Evolutionary conservation across 2,888 invertebrate species (phyloP), one percentile per base, ranked within the genome.

Genomic region (Caenorhabditis doughertyi): DNA sequence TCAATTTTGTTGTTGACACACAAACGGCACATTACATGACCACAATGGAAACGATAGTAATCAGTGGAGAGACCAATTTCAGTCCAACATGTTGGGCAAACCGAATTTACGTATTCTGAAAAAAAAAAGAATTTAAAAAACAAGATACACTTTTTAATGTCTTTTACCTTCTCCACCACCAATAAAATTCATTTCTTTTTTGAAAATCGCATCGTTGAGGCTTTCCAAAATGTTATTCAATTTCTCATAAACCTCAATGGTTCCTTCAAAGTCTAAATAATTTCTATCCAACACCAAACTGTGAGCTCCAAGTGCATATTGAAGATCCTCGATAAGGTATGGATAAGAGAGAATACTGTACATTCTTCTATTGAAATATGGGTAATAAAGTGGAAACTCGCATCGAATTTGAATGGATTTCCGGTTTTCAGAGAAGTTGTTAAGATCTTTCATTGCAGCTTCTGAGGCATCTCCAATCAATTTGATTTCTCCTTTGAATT

Each of bases 31-130:
- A 76, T 51, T 0, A n/a, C 13, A 51, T 76, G 76, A 11, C 76
- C 76, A 21, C 76, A 76, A 2, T 60, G 29, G 21, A 76, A 42
- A 0, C 76, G 67, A 29, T 53, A 77, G 11, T 32, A 77, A 44
- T 77, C 62, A 13, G 5, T 7, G 23, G 23, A 1, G 21, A 27
- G 21, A 8, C 29, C 56, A 23, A 44, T 56, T 4, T 56, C 27
- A 3, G 7, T 13, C 35, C 44, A 27, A 51, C 67, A 67, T 1
- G 44, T 58, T 1, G 58, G 49, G 18, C 67, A 47, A 8, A 58
- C 51, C n/a, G n/a, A n/a, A 9, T 13, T 16, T 32, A 27, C 21
- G 32, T 32, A 32, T n/a, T n/a, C n/a, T n/a, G n/a, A n/a, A n/a
- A n/a, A n/a, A n/a, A 16, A 7, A 42, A n/a, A n/a, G n/a, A n/a